Percentiles rank a stretch among this genome's conserved stretches.
These are phyloP conservation scores for Cyclargus thomasi DNA, from an alignment of 1,140 invertebrate genomes.

Conservation along the genomic window DNA sequence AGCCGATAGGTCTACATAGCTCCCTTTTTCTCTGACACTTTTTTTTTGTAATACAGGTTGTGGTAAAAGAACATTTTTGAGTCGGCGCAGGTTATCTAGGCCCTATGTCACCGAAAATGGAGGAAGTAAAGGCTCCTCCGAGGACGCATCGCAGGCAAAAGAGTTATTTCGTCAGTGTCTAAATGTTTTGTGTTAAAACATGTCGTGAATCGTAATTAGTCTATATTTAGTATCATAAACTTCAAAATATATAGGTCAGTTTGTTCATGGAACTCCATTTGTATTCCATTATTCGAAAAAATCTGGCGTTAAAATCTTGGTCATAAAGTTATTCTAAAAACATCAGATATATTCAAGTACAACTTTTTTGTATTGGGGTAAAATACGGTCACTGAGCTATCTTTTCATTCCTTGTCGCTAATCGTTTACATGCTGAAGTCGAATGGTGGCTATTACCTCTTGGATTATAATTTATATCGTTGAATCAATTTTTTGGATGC, in stretches of 20 bases:
- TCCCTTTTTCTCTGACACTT: not conserved
- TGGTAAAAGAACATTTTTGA: not conserved
- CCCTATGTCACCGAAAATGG: not conserved
- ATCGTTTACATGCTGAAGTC: not conserved
- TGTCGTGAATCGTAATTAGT: not conserved
- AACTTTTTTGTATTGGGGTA: not conserved
- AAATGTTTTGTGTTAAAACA: not conserved
- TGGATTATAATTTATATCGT: too few relatives aligned
- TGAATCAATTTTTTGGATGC: too few relatives aligned
- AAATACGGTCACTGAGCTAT: not conserved
- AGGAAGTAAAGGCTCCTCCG: not conserved
- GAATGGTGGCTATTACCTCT: too few relatives aligned
- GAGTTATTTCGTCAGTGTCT: constrained; percentile 9
- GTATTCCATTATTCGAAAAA: not conserved
- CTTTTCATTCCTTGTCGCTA: not conserved
- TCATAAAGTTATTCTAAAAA: too few relatives aligned
- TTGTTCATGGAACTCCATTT: not conserved
- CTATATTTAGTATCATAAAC: not conserved
- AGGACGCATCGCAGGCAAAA: constrained; percentile 3
- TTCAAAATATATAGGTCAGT: not conserved
- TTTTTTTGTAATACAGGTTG: not conserved
- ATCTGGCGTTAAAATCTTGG: too few relatives aligned
- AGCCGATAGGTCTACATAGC: too few relatives aligned
- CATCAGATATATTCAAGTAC: not conserved
- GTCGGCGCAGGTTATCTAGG: not conserved